phyloP scores from a whole-genome alignment of 1,140 invertebrate species.

The Drosophila azteca region DNA sequence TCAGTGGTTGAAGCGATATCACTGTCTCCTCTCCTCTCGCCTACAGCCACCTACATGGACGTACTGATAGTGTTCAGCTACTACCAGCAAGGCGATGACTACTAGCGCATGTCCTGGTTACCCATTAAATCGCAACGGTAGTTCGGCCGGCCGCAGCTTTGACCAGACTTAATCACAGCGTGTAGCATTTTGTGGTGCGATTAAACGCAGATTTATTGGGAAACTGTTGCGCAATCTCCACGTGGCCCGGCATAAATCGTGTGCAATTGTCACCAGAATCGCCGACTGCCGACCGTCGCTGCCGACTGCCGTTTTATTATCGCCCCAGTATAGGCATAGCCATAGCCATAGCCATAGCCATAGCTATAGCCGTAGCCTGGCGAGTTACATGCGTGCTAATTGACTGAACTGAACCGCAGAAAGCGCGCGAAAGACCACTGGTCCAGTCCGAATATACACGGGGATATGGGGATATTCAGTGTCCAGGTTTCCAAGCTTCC shows the following conservation, averaged over 20 bases:
- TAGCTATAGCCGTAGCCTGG: conserved; percentile 56
- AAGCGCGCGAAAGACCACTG: background rate
- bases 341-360: no score
- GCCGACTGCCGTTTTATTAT: conserved; percentile 67
- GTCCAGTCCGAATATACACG: conserved; percentile 4
- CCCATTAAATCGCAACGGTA: conserved; percentile 52
- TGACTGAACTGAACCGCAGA: conserved; percentile 44
- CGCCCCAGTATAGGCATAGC: conserved; percentile 38
- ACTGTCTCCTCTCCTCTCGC: conserved; percentile 11
- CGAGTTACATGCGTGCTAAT: conserved; percentile 78
- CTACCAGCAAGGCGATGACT: conserved; percentile 24
- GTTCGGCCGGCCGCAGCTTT: conserved; percentile 13
- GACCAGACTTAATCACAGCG: conserved; percentile 55
- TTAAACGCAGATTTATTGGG: conserved; percentile 75
- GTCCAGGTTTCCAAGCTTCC: no score
- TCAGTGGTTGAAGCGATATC: background rate
- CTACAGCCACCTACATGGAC: background rate
- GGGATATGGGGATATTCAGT: no score
- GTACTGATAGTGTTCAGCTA: conserved; percentile 7
- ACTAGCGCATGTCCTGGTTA: conserved; percentile 17
- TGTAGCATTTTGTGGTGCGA: conserved; percentile 69
- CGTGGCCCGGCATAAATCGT: conserved; percentile 65
- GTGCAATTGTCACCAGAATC: conserved; percentile 68
- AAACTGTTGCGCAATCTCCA: conserved; percentile 65
- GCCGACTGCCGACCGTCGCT: no score